These are phyloP conservation scores for Acleris literana DNA, from an alignment of 2,888 invertebrate genomes.

Conservation along the genomic window DNA sequence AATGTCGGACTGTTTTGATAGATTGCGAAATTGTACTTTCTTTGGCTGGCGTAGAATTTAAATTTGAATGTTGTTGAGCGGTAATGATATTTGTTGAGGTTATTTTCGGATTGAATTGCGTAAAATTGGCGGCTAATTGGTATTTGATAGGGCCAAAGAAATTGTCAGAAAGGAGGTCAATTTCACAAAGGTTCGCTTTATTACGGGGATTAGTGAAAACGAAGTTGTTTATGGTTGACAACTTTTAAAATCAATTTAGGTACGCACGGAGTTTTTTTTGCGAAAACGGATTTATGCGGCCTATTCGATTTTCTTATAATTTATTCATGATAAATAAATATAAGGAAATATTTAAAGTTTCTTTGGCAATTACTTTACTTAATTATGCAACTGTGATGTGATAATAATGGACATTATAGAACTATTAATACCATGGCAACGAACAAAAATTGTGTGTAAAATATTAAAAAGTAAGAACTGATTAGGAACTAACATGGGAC, in stretches of 20 bases:
- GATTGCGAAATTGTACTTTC: constrained; percentile 25
- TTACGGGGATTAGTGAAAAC: constrained; percentile 31
- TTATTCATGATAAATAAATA: too few species aligned
- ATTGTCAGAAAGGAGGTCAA: constrained; percentile 41
- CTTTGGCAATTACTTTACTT: too few species aligned
- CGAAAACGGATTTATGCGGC: not conserved
- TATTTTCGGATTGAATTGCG: constrained; percentile 46
- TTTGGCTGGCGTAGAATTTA: constrained; percentile 41
- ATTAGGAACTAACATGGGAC: too few species aligned
- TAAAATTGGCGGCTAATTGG: constrained; percentile 56
- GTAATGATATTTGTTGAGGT: constrained; percentile 61
- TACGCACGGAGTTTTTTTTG: not conserved
- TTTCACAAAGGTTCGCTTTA: constrained; percentile 39
- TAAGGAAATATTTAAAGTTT: too few species aligned
- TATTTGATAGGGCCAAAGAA: constrained; percentile 57
- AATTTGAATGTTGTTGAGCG: constrained; percentile 45
- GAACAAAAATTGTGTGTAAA: too few species aligned
- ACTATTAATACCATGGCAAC: too few species aligned
- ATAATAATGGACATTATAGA: too few species aligned
- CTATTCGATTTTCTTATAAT: not conserved
- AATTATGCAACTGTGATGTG: too few species aligned
- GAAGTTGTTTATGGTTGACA: not conserved
- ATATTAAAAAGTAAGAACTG: too few species aligned
- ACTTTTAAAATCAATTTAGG: too few species aligned
- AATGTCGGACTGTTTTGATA: not conserved